Evolutionary conservation across 1,140 invertebrate species (phyloP).

Genomic region (Drosophila azteca): DNA sequence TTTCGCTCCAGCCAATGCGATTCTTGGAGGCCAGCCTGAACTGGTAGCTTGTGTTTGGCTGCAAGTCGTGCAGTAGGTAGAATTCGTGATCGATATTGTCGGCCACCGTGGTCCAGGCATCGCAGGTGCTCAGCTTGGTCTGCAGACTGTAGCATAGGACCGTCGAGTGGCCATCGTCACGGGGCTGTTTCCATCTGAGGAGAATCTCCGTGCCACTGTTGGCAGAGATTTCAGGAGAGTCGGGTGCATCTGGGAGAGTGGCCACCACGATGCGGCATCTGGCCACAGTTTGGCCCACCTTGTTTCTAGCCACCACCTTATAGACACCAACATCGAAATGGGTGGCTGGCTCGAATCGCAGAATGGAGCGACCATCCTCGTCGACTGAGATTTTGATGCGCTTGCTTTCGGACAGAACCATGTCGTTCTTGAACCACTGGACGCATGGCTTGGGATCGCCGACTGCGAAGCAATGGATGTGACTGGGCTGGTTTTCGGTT

Average conservation of each 20-base stretch:
- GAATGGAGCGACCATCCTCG: slow-evolving; percentile 90
- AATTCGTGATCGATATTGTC: slow-evolving; percentile 97
- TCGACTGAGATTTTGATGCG: slow-evolving; percentile 91
- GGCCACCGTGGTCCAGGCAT: slow-evolving; percentile 93
- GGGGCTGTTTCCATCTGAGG: slow-evolving; percentile 94
- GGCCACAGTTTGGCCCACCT: slow-evolving; percentile 90
- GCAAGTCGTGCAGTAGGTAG: slow-evolving; percentile 91
- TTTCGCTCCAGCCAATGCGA: slow-evolving; percentile 95
- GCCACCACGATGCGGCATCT: slow-evolving; percentile 90
- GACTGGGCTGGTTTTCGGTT: slow-evolving; percentile 90
- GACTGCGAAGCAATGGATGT: slow-evolving; percentile 93
- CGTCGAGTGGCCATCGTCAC: slow-evolving; percentile 92
- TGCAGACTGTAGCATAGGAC: slow-evolving; percentile 94
- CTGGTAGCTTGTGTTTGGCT: slow-evolving; percentile 91
- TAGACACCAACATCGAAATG: slow-evolving; percentile 95
- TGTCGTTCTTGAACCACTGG: slow-evolving; percentile 98
- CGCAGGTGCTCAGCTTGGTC: slow-evolving; percentile 89
- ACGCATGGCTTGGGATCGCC: slow-evolving; percentile 95
- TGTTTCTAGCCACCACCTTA: slow-evolving; percentile 96
- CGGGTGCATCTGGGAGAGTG: slow-evolving; percentile 91
- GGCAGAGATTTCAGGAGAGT: slow-evolving; percentile 93
- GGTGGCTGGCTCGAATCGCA: slow-evolving; percentile 90
- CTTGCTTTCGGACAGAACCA: slow-evolving; percentile 91
- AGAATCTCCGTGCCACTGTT: slow-evolving; percentile 94
- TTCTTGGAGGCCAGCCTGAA: slow-evolving; percentile 96